phyloP scores from a whole-genome alignment of 2,888 invertebrate genomes.

The Metalampra italica region DNA sequence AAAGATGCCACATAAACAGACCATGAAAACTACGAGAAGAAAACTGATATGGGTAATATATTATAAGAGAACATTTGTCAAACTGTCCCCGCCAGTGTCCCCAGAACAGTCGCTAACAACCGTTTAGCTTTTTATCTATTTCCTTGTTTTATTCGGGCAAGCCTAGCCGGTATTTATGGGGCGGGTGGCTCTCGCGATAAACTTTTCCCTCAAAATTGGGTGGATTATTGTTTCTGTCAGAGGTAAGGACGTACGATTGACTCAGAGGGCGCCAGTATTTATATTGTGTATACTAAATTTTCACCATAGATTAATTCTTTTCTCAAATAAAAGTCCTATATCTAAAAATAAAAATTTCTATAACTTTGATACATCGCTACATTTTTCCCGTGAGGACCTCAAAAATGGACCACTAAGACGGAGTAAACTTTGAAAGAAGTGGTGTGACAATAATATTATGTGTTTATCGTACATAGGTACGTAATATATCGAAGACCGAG shows the following conservation, averaged over 20 bases:
- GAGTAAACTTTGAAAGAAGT: too few species aligned
- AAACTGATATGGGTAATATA: neutral
- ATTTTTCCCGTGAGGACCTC: too few species aligned
- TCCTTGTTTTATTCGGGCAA: constrained; percentile 64
- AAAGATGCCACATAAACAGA: neutral
- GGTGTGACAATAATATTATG: too few species aligned
- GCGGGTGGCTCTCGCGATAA: constrained; percentile 71
- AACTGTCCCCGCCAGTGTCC: constrained; percentile 48
- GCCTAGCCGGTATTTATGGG: constrained; percentile 68
- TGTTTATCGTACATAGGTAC: too few species aligned
- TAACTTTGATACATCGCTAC: too few species aligned
- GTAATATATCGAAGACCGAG: too few species aligned
- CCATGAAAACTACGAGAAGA: neutral
- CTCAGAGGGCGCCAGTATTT: too few species aligned
- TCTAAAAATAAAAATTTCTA: too few species aligned
- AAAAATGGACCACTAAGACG: too few species aligned
- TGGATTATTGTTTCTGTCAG: constrained; percentile 72
- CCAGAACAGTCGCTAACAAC: constrained; percentile 38
- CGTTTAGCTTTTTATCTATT: constrained; percentile 68
- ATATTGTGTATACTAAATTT: too few species aligned
- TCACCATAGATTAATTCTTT: too few species aligned
- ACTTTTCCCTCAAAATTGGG: constrained; percentile 66
- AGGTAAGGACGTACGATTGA: constrained; percentile 25
- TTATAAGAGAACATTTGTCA: constrained; percentile 26
- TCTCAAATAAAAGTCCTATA: too few species aligned